These are phyloP conservation scores for Moxostoma hubbsi DNA, from an alignment of 2,797 vertebrate species.

Conservation along the genomic window DNA sequence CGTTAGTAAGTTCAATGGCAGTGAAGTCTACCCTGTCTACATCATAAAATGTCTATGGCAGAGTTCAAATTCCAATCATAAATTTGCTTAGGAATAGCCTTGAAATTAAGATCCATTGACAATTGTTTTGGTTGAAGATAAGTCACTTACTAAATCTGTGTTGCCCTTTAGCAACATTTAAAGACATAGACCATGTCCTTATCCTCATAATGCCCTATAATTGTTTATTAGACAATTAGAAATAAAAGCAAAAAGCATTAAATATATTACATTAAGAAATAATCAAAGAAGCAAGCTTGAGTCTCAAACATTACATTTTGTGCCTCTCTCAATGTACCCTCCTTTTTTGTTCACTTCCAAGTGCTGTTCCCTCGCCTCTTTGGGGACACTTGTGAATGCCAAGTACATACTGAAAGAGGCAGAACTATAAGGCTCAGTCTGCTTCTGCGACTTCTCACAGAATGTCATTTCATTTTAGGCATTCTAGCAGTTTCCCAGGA, in stretches of 20 bases:
- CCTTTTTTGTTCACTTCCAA: background rate
- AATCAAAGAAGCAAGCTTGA: background rate
- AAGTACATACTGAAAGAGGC: slow-evolving; percentile 33
- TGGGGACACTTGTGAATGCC: slow-evolving; percentile 22
- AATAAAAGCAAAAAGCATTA: slow-evolving; percentile 9
- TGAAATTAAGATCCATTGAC: background rate
- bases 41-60: too few relatives aligned
- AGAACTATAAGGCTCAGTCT: slow-evolving; percentile 23
- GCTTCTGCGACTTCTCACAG: slow-evolving; percentile 30
- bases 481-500: slow-evolving; percentile 14
- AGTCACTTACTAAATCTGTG: slow-evolving; percentile 17
- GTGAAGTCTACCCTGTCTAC: background rate
- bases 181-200: slow-evolving; percentile 13
- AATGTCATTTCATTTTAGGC: slow-evolving; percentile 20
- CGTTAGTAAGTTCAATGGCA: background rate
- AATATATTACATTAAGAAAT: slow-evolving; percentile 15
- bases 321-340: background rate
- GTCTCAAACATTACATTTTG: background rate
- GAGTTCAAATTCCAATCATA: too few relatives aligned
- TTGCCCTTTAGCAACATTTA: slow-evolving; percentile 23
- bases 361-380: background rate
- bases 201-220: slow-evolving; percentile 4
- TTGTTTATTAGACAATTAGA: slow-evolving; percentile 24
- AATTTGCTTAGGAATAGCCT: too few relatives aligned
- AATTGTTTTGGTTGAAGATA: background rate